Base-by-base conservation (phyloP, 2,797 vertebrate species). In the Babyrousa celebensis region DNA sequence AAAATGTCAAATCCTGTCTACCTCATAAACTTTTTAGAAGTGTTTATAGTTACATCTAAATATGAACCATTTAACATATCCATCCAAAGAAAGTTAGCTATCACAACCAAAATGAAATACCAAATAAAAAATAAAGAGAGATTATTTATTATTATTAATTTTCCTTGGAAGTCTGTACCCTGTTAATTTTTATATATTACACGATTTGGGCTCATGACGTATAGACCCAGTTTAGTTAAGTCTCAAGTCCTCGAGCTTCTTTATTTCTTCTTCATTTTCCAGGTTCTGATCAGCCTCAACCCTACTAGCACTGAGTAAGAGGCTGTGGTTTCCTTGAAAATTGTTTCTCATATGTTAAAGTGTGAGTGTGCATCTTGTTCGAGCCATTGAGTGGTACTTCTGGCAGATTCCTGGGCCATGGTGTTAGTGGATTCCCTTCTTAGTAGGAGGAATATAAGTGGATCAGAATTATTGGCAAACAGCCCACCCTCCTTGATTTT, bases 1-100 rank as follows among this genome's bases (percentile, higher is more conserved):
- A 92, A 90, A 85, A 95, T 93, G 60, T 54, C 71, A 96, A 94
- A 79, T 90, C 67, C 40, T 85, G 11, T 88, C 62, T 77, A 48
- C 8, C 27, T 94, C 67, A 62, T 36, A 85, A 85, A 82, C 0
- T 1, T 77, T 95, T 95, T 48, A 63, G 32, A 83, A 74, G 1
- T 54, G 0, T 58, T 54, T 87, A 18, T 65, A 92, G 52, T 62
- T 63, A 77, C 12, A n/a, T 27, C 5, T 83, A 78, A 84, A 27
- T 95, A 67, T 63, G 90, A 84, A 71, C 25, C 12, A 77, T 80
- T 67, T 18, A 87, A 85, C 3, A 80, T 67, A 29, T 56, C 1
- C 17, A 32, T 27, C 43, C 25, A 27, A 90, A 96, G 14, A 36
- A 84, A 74, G 0, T 78, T 91, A 17, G 10, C 72, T 56, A 15